Evolutionary conservation across 2,113 vertebrate genomes (phyloP).

Genomic region (Mungos mungo): DNA sequence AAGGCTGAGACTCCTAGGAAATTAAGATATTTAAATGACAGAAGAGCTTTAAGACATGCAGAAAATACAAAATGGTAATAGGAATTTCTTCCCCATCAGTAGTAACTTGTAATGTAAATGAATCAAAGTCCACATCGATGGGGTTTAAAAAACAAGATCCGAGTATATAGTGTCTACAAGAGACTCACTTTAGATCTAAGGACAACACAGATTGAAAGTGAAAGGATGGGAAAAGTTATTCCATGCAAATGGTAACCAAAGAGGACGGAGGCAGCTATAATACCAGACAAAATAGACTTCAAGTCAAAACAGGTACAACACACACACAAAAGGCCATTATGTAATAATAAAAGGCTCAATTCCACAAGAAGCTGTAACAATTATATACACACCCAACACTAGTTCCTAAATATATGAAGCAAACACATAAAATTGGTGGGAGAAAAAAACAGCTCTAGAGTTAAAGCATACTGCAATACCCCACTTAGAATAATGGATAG

Average conservation of each 20-base stretch:
- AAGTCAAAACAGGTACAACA: background rate
- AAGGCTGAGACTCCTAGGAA: background rate
- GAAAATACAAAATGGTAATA: background rate
- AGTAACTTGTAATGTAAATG: background rate
- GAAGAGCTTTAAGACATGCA: background rate
- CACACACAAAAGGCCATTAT: background rate
- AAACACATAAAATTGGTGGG: background rate
- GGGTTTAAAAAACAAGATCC: background rate
- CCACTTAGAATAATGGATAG: background rate
- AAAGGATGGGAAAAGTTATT: background rate
- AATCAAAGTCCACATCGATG: background rate
- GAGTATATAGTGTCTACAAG: background rate
- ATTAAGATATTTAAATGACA: constrained; percentile 23
- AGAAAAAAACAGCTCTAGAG: background rate
- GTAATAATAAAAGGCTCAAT: background rate
- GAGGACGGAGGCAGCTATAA: background rate
- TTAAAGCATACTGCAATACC: background rate
- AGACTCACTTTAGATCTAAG: background rate
- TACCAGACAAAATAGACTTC: background rate
- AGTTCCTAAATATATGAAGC: background rate
- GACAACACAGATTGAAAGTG: background rate
- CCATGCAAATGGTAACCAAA: background rate
- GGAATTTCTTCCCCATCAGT: background rate
- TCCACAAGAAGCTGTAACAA: background rate
- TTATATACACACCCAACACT: background rate